A percentile compares a stretch with the other conserved stretches of the same genome.
phyloP scores from a whole-genome alignment of 2,113 vertebrate species.

The Periophthalmus modestus region DNA sequence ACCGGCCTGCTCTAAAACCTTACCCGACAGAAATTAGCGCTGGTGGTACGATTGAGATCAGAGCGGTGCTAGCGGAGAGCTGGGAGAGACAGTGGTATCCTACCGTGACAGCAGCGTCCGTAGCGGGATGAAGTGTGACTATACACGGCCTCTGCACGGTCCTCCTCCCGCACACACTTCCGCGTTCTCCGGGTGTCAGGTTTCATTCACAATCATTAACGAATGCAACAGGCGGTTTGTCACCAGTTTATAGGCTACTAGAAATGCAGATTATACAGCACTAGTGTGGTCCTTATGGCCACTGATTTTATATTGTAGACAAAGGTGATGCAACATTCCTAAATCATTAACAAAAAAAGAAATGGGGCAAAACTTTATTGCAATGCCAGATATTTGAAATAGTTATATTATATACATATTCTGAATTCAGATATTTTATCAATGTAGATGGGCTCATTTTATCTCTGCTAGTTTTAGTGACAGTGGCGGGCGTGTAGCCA shows the following conservation, averaged over 20 bases:
- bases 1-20: conserved; percentile 39
- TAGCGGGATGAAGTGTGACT: conserved; percentile 31
- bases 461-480: too few species aligned
- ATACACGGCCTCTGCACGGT: conserved; percentile 49
- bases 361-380: too few species aligned
- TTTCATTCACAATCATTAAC: conserved; percentile 29
- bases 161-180: conserved; percentile 72
- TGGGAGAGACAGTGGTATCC: conserved; percentile 51
- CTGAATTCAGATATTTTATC: too few species aligned
- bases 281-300: neutral
- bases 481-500: too few species aligned
- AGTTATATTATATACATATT: too few species aligned
- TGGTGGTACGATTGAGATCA: neutral
- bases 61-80: neutral
- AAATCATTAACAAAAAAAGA: too few species aligned
- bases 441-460: too few species aligned
- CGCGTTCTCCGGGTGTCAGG: conserved; percentile 58
- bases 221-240: neutral
- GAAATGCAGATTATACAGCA: neutral
- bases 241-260: neutral
- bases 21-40: conserved; percentile 43
- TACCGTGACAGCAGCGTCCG: conserved; percentile 49
- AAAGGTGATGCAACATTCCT: too few species aligned
- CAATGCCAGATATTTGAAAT: too few species aligned
- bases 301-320: neutral